Base-by-base conservation (phyloP, 2,797 vertebrate genomes). In the Syngnathus rostellatus region DNA sequence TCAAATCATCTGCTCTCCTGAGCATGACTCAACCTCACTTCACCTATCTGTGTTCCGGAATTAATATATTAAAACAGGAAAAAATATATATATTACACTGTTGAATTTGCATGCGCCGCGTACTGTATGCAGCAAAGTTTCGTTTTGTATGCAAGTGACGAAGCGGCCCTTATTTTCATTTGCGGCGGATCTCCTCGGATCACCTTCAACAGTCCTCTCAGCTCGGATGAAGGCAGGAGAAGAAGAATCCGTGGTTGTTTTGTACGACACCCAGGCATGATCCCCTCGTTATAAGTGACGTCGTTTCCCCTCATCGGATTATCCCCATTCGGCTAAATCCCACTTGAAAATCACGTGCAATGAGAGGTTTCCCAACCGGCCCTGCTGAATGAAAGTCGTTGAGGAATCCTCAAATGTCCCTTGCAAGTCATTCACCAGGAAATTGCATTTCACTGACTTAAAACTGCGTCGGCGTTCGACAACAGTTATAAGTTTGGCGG, bases 1-100 rank as follows among this genome's bases (percentile, higher is more conserved):
- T 74, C 54, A 25, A 81, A 72, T 77, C 71, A 68, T 84, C 68
- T 70, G 51, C 75, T 68, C 72, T 79, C 66, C 68, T 53, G 76
- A 78, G 78, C 68, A 64, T 59, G 48, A 40, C 66, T 74, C 79
- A 79, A 79, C 72, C 68, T 72, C 68, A 50, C 31, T 37, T 50
- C 45, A 38, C 45, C 25, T 37, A 7, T 50, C 45, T 5, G 8
- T 25, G 21, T 45, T 25, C 21, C 41, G 25, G 10, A 70, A 50
- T 51, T 48, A 48, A 17, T 48, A 17, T 19, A 14, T 8, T 31
- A 31, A 31, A 31, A 31, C 3, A 31, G 19, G 45, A 66, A 70
- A 64, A 41, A 31, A 10, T 69, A 71, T 69, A 63, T 19, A 60
- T 17, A 60, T 38, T n/a, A n/a, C 39, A 40, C 16, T 40, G 23